Conservation (phyloP, 1,140 invertebrate genomes). For the Ptiloglossa arizonensis region DNA sequence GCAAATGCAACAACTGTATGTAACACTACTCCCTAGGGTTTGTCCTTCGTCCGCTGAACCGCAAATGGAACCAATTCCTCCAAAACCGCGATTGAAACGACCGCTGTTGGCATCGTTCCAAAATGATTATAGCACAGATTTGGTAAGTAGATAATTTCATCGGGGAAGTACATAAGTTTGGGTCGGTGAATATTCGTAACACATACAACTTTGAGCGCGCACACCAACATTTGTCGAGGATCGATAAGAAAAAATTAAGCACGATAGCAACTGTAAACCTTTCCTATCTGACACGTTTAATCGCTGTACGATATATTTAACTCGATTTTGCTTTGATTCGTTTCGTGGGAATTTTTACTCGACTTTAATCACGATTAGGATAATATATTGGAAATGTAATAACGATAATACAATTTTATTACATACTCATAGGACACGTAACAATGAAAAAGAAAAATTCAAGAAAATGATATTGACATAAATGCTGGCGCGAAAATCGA, state of each 20-base stretch:
- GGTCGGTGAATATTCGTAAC: not conserved
- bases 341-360: too few species aligned
- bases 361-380: too few species aligned
- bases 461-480: too few species aligned
- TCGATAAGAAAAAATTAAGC: not conserved
- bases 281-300: too few species aligned
- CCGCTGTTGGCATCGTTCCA: conserved; percentile 19
- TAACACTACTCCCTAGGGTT: conserved; percentile 8
- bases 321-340: too few species aligned
- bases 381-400: too few species aligned
- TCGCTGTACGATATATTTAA: too few species aligned
- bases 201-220: not conserved
- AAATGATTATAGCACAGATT: conserved; percentile 32
- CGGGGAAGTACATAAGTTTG: not conserved
- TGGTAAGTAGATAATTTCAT: conserved; percentile 26
- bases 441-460: too few species aligned
- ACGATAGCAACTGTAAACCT: not conserved
- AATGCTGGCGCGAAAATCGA: too few species aligned
- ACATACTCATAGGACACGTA: too few species aligned
- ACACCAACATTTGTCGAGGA: not conserved
- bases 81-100: conserved; percentile 40
- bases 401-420: too few species aligned
- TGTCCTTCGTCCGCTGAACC: conserved; percentile 27
- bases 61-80: conserved; percentile 45
- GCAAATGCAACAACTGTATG: conserved; percentile 35